These are phyloP conservation scores for Pandemis heparana DNA, from an alignment of 2,888 invertebrate species.

Conservation along the genomic window DNA sequence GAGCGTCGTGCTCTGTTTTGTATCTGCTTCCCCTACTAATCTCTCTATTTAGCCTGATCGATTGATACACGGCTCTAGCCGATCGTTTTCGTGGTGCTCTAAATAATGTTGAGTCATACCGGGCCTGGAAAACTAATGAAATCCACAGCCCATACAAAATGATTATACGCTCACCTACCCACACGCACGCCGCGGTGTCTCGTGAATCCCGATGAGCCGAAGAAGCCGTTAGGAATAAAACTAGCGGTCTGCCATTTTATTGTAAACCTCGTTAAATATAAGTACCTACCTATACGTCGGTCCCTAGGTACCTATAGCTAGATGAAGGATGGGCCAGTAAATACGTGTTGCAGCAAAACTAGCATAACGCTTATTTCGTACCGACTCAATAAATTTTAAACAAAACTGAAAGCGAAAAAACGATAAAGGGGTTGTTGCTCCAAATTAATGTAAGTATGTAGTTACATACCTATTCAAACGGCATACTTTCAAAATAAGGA, in stretches of 20 bases:
- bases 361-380: background rate
- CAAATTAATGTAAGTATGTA: slow-evolving; percentile 9
- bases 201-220: slow-evolving; percentile 31
- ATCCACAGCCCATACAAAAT: slow-evolving; percentile 48
- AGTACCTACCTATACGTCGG: no score
- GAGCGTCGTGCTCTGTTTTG: slow-evolving; percentile 15
- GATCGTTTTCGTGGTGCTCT: slow-evolving; percentile 40
- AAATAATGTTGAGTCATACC: slow-evolving; percentile 54
- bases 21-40: slow-evolving; percentile 6
- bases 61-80: slow-evolving; percentile 29
- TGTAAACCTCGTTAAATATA: slow-evolving; percentile 18
- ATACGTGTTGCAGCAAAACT: background rate
- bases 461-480: slow-evolving; percentile 7
- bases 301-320: background rate
- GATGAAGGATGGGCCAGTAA: background rate
- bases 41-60: slow-evolving; percentile 28
- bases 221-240: slow-evolving; percentile 37
- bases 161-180: slow-evolving; percentile 52
- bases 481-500: slow-evolving; percentile 35
- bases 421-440: background rate
- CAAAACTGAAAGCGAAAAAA: slow-evolving; percentile 6
- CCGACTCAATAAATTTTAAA: background rate
- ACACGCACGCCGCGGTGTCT: slow-evolving; percentile 41
- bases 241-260: slow-evolving; percentile 22
- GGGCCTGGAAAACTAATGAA: slow-evolving; percentile 49